Percentiles rank a stretch among this genome's conserved stretches.
phyloP scores from a whole-genome alignment of 2,888 invertebrate species.

The Gastracanthus pulcherrimus region DNA sequence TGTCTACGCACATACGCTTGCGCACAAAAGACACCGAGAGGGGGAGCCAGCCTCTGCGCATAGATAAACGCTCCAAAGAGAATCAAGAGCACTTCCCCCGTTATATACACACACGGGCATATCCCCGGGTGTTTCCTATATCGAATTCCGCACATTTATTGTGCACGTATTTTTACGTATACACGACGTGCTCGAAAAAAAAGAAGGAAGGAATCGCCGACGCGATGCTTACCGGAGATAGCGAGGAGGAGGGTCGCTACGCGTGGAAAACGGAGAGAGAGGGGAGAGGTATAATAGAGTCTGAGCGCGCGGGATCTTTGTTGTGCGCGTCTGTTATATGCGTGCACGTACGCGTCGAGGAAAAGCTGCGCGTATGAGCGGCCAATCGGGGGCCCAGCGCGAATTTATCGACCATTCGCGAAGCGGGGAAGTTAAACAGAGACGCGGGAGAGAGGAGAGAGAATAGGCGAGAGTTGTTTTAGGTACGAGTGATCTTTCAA shows the following conservation, averaged over 20 bases:
- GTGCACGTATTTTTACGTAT: no score
- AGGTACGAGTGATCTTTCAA: background rate
- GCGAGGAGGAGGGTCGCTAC: background rate
- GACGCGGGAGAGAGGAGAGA: no score
- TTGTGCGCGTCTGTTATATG: no score
- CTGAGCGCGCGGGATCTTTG: background rate
- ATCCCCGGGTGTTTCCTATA: background rate
- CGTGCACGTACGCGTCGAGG: no score
- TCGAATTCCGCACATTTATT: background rate
- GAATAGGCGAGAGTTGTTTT: no score
- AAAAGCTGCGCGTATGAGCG: slow-evolving; percentile 40
- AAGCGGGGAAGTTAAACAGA: background rate
- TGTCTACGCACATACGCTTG: background rate
- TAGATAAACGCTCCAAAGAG: background rate
- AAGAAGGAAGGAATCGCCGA: background rate
- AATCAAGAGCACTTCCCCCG: slow-evolving; percentile 3
- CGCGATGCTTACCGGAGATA: background rate
- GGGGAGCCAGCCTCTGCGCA: no score
- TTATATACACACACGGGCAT: no score
- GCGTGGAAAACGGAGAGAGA: no score
- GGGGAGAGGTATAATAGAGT: no score
- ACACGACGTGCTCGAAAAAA: background rate
- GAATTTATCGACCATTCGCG: slow-evolving; percentile 48
- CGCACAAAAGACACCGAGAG: background rate
- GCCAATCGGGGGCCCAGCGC: slow-evolving; percentile 50